Evolutionary conservation across 2,797 vertebrate genomes (phyloP).

Genomic region (Eupleurogrammus muticus): DNA sequence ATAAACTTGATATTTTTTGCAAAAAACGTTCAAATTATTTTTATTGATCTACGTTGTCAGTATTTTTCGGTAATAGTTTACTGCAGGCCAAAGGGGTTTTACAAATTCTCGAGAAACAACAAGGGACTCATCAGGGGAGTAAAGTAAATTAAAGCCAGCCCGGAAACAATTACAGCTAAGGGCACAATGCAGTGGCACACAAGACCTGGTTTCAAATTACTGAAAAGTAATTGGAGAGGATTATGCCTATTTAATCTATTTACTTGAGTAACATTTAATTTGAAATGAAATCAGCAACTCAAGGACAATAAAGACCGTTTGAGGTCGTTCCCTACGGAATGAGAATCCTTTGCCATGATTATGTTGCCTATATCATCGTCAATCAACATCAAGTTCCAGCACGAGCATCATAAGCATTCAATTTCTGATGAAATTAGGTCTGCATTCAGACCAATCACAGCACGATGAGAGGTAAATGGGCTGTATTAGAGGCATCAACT

Average conservation of each 20-base stretch:
- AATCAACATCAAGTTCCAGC: slow-evolving; percentile 28
- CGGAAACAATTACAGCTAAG: slow-evolving; percentile 24
- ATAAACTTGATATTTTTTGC: background rate
- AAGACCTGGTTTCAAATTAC: slow-evolving; percentile 2
- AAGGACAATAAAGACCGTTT: background rate
- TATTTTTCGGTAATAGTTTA: slow-evolving; percentile 32
- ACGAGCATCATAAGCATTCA: slow-evolving; percentile 18
- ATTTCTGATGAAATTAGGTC: slow-evolving; percentile 38
- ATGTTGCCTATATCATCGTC: background rate
- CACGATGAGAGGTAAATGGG: slow-evolving; percentile 57
- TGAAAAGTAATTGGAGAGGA: slow-evolving; percentile 16
- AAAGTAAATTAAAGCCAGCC: slow-evolving; percentile 39
- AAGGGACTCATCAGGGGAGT: slow-evolving; percentile 29
- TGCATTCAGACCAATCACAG: slow-evolving; percentile 48
- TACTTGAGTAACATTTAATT: slow-evolving; percentile 1
- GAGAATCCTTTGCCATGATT: background rate
- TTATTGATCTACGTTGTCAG: slow-evolving; percentile 29
- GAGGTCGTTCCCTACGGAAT: background rate
- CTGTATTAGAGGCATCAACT: slow-evolving; percentile 57
- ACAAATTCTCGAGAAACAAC: slow-evolving; percentile 49
- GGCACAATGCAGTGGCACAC: slow-evolving; percentile 11
- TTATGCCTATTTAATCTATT: slow-evolving; percentile 5
- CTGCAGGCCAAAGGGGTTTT: slow-evolving; percentile 21
- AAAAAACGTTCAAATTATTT: slow-evolving; percentile 6
- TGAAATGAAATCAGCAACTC: background rate